Evolutionary conservation across 1,140 invertebrate genomes (phyloP), one percentile per base, ranked within the genome.

Genomic region (Geopemphigus sp.): DNA sequence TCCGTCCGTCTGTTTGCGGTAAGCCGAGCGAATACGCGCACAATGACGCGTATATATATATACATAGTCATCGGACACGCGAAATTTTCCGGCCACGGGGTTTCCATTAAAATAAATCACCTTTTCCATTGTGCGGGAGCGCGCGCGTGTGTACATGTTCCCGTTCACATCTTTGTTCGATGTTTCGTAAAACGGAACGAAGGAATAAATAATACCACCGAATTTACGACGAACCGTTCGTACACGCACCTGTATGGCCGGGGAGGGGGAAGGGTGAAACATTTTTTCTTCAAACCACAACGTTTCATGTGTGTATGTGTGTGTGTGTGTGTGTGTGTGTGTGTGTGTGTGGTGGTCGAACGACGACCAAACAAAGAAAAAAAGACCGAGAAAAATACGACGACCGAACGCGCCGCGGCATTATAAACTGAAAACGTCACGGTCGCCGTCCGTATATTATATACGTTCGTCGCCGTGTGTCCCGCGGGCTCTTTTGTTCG

Each of bases 401-500:
- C 50, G 10, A 53, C 5, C 5, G 29, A 64, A 26, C 61, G 61
- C 15, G 32, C 22, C 66, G 64, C 17, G 22, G 22, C 22, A 19
- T 70, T 70, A 70, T 53, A 70, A 70, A 70, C 66, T 70, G 19
- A n/a, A 29, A 70, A 53, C 66, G 66, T 70, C 66, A 70, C 15
- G 66, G 24, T 70, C 24, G 47, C 47, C 12, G 66, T 5, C 19
- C 66, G 32, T n/a, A 64, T 12, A 17, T 17, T 29, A 22, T 32
- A 19, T 32, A 39, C 32, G n/a, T 19, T 45, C 63, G 32, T 45
- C 29, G 5, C 5, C 11, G 11, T 45, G 63, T 6, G 32, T n/a
- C 32, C 63, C 17, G n/a, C 32, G 32, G 29, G 19, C n/a, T n/a
- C 64, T 68, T 68, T 68, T 68, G 64, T 68, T 29, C 39, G 32